Percentiles rank a stretch among this genome's conserved stretches.
These are phyloP conservation scores for Mesodorylaimus sp. DNA, from an alignment of 2,888 invertebrate species.

Conservation along the genomic window DNA sequence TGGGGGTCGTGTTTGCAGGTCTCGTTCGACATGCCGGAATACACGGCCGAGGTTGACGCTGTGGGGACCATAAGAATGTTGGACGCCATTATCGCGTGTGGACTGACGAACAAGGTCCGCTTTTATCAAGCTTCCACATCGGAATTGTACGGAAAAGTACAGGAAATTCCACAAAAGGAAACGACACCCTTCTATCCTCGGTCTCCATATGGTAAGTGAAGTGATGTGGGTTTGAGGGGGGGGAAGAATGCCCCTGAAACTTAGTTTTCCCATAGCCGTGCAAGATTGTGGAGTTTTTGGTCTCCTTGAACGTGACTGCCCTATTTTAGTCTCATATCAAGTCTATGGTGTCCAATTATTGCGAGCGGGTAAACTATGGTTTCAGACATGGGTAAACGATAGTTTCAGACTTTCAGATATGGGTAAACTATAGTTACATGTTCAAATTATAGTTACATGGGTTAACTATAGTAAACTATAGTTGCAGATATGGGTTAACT, in stretches of 20 bases:
- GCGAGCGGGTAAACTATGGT: too few species aligned
- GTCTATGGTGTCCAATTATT: too few species aligned
- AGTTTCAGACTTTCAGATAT: too few species aligned
- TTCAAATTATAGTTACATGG: too few species aligned
- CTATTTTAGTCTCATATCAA: background rate
- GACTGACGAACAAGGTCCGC: conserved; percentile 46
- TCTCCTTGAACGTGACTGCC: background rate
- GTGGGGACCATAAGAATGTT: conserved; percentile 74
- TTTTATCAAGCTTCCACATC: conserved; percentile 94
- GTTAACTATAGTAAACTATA: too few species aligned
- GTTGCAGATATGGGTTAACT: too few species aligned
- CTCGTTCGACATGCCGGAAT: conserved; percentile 93
- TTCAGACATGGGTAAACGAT: too few species aligned
- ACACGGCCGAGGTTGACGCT: conserved; percentile 92
- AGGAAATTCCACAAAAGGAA: conserved; percentile 77
- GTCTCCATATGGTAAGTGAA: conserved; percentile 68
- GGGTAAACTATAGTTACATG: too few species aligned
- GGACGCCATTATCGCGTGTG: conserved; percentile 75
- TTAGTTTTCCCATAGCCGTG: background rate
- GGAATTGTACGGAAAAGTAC: conserved; percentile 78
- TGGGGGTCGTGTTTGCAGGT: too few species aligned
- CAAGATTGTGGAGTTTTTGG: background rate
- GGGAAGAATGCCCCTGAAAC: too few species aligned
- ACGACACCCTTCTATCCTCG: conserved; percentile 87
- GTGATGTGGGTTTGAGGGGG: background rate